Evolutionary conservation across 1,140 invertebrate species (phyloP), one percentile per base, ranked within the genome.

Genomic region (Psilanteris sp.): DNA sequence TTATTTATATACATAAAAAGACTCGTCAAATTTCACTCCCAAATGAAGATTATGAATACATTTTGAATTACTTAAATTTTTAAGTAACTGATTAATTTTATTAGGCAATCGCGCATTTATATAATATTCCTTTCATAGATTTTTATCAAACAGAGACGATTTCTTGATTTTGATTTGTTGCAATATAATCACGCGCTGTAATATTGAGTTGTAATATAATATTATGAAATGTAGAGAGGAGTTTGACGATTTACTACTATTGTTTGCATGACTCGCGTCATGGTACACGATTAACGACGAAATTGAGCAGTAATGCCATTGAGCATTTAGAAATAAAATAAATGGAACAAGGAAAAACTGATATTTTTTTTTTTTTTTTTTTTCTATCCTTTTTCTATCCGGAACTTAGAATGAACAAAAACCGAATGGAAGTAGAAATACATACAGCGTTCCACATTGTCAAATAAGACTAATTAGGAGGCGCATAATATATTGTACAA

Each of bases 401-500:
- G 10, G 20, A 32, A 15, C 22, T 8, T 32, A 43, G 14, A 41
- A 36, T 15, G 29, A 70, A 52, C 20, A 46, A 50, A 37, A 10
- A 2, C 4, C 1, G 15, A 70, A 20, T 8, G 37, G 52, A n/a
- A 57, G 10, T 52, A 8, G 11, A 43, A 4, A 27, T 24, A 9
- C 55, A 26, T 57, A 71, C 59, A n/a, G 43, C 78, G 44, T 83
- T 82, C 59, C 72, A 32, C 76, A 68, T 78, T 66, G 39, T 75
- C 22, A 81, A 75, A 62, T 84, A 84, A 83, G 79, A 84, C 64
- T 79, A 83, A 68, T 78, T 82, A 83, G 81, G 55, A 81, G 62
- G 79, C 81, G 85, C 85, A 86, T 87, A 86, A 87, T 86, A 84
- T 85, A 85, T 83, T 86, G 85, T 87, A 87, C 85, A 87, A 87